A percentile compares a stretch with the other conserved stretches of the same genome.
Evolutionary conservation across 2,113 vertebrate species (phyloP).

Genomic region (Acanthochromis polyacanthus): DNA sequence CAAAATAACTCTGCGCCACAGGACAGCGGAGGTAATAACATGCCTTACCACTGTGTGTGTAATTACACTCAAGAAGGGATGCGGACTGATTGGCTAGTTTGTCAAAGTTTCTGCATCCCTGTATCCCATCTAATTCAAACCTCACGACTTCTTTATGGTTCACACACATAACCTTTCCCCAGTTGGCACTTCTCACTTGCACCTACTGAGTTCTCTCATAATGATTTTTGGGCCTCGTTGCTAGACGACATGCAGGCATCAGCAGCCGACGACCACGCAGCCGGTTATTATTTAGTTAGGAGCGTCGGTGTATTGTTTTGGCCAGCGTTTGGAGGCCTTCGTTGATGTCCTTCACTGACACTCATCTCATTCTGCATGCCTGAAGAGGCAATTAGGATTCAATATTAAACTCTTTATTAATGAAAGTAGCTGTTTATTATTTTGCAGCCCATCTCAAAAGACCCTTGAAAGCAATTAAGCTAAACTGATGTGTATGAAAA

Average conservation of each 20-base stretch:
- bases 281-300: constrained; percentile 15
- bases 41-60: constrained; percentile 65
- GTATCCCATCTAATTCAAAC: too few species aligned
- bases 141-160: background rate
- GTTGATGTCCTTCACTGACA: constrained; percentile 57
- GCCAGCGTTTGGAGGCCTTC: constrained; percentile 15
- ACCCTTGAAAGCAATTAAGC: constrained; percentile 76
- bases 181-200: constrained; percentile 20
- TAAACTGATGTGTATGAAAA: constrained; percentile 68
- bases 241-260: constrained; percentile 1
- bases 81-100: constrained; percentile 61
- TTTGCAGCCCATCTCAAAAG: constrained; percentile 61
- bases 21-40: constrained; percentile 72
- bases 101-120: constrained; percentile 35
- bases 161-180: constrained; percentile 13
- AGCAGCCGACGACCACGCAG: constrained; percentile 12
- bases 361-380: constrained; percentile 52
- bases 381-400: constrained; percentile 64
- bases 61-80: constrained; percentile 66
- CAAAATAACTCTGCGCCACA: constrained; percentile 67
- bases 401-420: constrained; percentile 68
- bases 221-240: constrained; percentile 41
- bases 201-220: constrained; percentile 22
- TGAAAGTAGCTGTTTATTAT: constrained; percentile 74
- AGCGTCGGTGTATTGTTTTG: constrained; percentile 31